Evolutionary conservation across 2,113 vertebrate species (phyloP), one percentile per base, ranked within the genome.

Genomic region (Australoheros scitulus): DNA sequence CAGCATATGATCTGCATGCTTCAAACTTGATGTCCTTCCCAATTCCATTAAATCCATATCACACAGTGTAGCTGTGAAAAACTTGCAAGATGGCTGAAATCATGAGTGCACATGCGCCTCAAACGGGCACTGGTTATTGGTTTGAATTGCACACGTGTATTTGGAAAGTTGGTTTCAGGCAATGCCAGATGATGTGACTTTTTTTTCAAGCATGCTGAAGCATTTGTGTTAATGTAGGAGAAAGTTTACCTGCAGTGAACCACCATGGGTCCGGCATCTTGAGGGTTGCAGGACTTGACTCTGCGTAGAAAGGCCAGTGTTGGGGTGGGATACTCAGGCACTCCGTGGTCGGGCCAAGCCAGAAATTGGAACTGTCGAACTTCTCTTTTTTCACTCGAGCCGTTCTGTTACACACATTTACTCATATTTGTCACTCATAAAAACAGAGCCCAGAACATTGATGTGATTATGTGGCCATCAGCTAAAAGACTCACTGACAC

Each of bases 281-380:
- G 94, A 0, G 98, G 97, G 90, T 98, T 97, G 91, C 97, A 98
- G 81, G 97, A 94, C 92, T 97, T 98, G 85, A 99, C 97, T 47
- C 97, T 95, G 60, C 97, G 95, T 81, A 99, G 93, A 92, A 99
- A 99, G 87, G 97, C 97, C 61, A 99, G 92, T 74, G 97, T 98
- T 0, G 98, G 97, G 14, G 98, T 98, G 0, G 98, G 97, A 85
- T 98, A 98, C 89, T 99, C 97, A 0, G 98, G 98, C 34, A 99
- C 98, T 2, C 98, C 98, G 0, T 99, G 98, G 90, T 99, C 98
- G 0, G 98, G 98, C 98, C 98, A 99, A 59, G 97, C 97, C 96
- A 98, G 97, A 89, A 99, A 99, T 94, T 99, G 98, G 95, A 99
- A 99, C 94, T 99, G 98, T 11, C 97, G 95, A 3, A 99, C 95